Evolutionary conservation across 2,888 invertebrate species (phyloP).

Genomic region (Phasia obesa): DNA sequence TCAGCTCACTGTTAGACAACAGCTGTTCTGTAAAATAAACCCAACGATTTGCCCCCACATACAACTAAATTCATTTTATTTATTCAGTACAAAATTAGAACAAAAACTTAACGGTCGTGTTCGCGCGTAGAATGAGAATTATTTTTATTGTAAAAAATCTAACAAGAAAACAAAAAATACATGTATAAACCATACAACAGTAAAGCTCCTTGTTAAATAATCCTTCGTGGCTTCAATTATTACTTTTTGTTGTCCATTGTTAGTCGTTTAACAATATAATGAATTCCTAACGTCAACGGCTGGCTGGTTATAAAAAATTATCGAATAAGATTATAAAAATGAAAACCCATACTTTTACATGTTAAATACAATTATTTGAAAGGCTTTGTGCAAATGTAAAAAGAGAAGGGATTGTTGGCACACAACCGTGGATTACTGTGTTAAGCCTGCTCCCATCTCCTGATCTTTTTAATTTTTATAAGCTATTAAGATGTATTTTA

Average conservation of each 20-base stretch:
- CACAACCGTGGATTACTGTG: constrained; percentile 70
- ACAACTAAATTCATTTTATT: constrained; percentile 8
- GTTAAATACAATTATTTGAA: not conserved
- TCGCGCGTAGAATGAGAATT: constrained; percentile 25
- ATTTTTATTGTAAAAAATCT: constrained; percentile 2
- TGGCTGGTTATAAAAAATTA: not conserved
- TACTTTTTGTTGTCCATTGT: constrained; percentile 20
- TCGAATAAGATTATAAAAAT: constrained; percentile 16
- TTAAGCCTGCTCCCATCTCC: constrained; percentile 35
- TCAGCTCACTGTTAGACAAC: constrained; percentile 6
- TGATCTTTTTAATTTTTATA: constrained; percentile 42
- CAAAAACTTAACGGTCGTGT: constrained; percentile 64
- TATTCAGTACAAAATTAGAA: constrained; percentile 69
- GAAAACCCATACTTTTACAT: not conserved
- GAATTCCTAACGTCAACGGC: constrained; percentile 6
- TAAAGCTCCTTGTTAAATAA: constrained; percentile 47
- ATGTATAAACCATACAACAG: constrained; percentile 17
- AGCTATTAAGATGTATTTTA: constrained; percentile 44
- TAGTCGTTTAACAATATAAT: constrained; percentile 12
- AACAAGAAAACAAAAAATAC: constrained; percentile 11
- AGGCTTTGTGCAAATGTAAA: constrained; percentile 5
- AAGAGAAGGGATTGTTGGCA: constrained; percentile 49
- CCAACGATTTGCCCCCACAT: constrained; percentile 45
- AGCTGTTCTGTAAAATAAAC: constrained; percentile 20
- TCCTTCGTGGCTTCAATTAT: constrained; percentile 40